These are phyloP conservation scores for Morpho deidamia DNA, from an alignment of 2,888 invertebrate species.

Conservation along the genomic window DNA sequence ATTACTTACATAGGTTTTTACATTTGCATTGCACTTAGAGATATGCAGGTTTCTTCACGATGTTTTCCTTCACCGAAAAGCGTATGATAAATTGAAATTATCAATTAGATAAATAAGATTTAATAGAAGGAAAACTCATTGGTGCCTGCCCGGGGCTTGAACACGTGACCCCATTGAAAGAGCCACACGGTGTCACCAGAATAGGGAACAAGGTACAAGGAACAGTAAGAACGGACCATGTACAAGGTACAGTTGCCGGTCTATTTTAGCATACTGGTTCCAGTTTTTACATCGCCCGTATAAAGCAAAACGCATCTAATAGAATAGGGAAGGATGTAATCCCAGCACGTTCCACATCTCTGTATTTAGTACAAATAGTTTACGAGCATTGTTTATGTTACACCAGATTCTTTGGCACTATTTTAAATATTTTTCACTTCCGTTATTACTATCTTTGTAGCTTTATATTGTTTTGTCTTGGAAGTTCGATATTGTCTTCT, in stretches of 20 bases:
- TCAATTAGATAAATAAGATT: too few relatives aligned
- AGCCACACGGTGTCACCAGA: too few relatives aligned
- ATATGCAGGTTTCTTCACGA: too few relatives aligned
- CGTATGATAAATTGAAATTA: too few relatives aligned
- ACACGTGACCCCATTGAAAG: too few relatives aligned
- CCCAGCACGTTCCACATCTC: slow-evolving; percentile 9
- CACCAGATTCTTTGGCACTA: slow-evolving; percentile 1
- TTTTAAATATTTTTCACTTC: slow-evolving; percentile 1
- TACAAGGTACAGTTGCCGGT: neutral
- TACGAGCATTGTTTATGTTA: slow-evolving; percentile 6
- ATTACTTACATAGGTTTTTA: slow-evolving; percentile 32
- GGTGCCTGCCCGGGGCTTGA: too few relatives aligned
- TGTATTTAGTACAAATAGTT: slow-evolving; percentile 13
- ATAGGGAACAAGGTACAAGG: too few relatives aligned
- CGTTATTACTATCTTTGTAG: neutral
- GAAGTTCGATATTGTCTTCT: too few relatives aligned
- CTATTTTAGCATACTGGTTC: slow-evolving; percentile 13
- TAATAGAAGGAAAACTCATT: too few relatives aligned
- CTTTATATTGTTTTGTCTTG: neutral
- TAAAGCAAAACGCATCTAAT: slow-evolving; percentile 12
- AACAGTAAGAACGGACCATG: neutral
- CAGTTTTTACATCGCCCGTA: slow-evolving; percentile 17
- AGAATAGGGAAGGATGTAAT: slow-evolving; percentile 8
- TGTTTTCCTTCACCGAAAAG: too few relatives aligned
- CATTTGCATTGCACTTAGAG: neutral